Percentiles rank a stretch among this genome's conserved stretches.
These are phyloP conservation scores for Cariama cristata DNA, from an alignment of 2,113 vertebrate species.

Conservation along the genomic window DNA sequence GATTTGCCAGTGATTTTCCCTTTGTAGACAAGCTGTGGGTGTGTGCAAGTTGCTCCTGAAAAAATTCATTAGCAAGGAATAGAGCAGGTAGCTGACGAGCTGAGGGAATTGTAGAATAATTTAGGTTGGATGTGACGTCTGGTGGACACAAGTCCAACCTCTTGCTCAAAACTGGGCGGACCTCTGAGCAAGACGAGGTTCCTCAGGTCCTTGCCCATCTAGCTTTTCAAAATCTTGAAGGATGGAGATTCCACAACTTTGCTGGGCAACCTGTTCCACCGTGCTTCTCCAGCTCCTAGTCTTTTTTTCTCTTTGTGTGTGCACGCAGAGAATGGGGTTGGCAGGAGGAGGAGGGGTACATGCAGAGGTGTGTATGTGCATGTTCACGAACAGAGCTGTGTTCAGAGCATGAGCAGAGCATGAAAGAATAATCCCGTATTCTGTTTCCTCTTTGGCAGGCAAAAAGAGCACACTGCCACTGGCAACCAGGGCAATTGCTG, in stretches of 20 bases:
- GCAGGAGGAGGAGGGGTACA: not conserved
- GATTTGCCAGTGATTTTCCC: not conserved
- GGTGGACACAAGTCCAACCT: not conserved
- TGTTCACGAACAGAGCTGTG: not conserved
- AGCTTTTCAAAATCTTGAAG: not conserved
- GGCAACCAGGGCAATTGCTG: not conserved
- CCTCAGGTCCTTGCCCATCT: not conserved
- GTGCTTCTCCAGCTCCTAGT: not conserved
- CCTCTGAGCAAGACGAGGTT: not conserved
- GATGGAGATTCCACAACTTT: not conserved
- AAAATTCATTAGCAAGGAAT: not conserved
- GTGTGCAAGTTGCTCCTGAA: not conserved
- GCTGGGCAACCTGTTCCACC: not conserved
- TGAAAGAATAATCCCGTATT: not conserved
- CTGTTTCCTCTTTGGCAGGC: not conserved
- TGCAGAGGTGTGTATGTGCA: accelerated
- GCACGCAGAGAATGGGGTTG: not conserved
- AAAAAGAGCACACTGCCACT: not conserved
- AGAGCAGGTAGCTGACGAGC: not conserved
- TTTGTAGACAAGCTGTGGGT: not conserved
- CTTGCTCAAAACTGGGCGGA: not conserved
- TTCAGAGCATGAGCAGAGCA: not conserved
- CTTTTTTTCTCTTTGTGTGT: not conserved
- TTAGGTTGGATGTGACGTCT: not conserved
- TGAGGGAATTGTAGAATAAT: not conserved